These are phyloP conservation scores for Hippocampus barbouri DNA, from an alignment of 2,113 vertebrate species.

Conservation along the genomic window DNA sequence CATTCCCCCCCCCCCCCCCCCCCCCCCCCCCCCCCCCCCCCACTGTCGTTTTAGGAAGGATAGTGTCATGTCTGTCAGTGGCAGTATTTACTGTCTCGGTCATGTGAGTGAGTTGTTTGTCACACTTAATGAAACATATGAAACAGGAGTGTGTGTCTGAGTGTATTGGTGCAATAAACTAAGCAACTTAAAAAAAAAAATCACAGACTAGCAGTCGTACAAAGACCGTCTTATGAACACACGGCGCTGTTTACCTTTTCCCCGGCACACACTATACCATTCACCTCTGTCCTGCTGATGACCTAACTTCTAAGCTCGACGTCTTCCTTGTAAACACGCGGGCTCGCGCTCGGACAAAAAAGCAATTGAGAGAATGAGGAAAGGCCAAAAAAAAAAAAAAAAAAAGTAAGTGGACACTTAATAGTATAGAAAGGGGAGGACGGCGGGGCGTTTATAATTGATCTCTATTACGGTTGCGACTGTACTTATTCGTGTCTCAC, in stretches of 20 bases:
- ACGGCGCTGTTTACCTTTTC: slow-evolving; percentile 54
- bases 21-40: background rate
- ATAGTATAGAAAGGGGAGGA: slow-evolving; percentile 2
- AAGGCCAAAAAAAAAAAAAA: background rate
- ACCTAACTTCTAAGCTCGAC: slow-evolving; percentile 51
- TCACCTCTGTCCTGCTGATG: slow-evolving; percentile 63
- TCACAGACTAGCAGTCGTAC: slow-evolving; percentile 17
- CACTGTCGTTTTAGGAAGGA: slow-evolving; percentile 5
- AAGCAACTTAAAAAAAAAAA: slow-evolving; percentile 14
- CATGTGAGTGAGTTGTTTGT: slow-evolving; percentile 13
- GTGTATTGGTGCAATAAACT: slow-evolving; percentile 25
- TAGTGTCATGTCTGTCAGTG: background rate
- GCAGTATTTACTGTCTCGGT: background rate
- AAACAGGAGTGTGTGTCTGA: slow-evolving; percentile 18
- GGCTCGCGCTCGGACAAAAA: slow-evolving; percentile 36
- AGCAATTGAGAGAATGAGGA: slow-evolving; percentile 43
- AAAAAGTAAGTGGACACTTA: slow-evolving; percentile 16
- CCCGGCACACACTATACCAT: slow-evolving; percentile 38
- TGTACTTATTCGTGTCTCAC: slow-evolving; percentile 17
- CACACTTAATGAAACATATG: slow-evolving; percentile 20
- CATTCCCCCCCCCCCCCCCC: background rate
- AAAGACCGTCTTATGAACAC: slow-evolving; percentile 33
- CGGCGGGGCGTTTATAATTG: slow-evolving; percentile 26
- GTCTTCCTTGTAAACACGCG: slow-evolving; percentile 53
- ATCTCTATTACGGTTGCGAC: slow-evolving; percentile 5